These are phyloP conservation scores for Temnothorax curvispinosus DNA, from an alignment of 1,140 invertebrate genomes.

Conservation along the genomic window DNA sequence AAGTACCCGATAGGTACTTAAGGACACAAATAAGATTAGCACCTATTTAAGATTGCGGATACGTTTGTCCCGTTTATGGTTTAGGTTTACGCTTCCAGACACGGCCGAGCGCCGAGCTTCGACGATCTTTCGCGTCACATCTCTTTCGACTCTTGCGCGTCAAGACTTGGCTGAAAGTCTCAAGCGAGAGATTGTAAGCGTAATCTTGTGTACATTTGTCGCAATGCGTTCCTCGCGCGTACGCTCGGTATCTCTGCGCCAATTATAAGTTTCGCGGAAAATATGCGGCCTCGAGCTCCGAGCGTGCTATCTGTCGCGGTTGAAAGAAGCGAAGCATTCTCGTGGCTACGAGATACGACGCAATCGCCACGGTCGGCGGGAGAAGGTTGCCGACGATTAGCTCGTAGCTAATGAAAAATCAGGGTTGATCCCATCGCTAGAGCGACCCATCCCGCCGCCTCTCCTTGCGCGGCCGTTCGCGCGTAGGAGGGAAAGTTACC, in stretches of 20 bases:
- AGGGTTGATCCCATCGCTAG: constrained; percentile 69
- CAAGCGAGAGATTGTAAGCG: background rate
- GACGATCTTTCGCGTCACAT: background rate
- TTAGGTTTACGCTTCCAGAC: background rate
- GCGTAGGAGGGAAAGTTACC: constrained; percentile 83
- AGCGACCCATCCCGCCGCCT: constrained; percentile 6
- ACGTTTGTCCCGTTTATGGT: background rate
- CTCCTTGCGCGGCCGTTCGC: constrained; percentile 40
- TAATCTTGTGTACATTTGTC: background rate
- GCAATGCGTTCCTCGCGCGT: background rate
- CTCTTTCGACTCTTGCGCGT: background rate
- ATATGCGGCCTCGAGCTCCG: background rate
- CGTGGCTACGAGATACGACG: background rate
- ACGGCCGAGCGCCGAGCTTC: too few relatives aligned
- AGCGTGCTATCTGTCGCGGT: background rate
- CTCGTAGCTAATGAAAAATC: constrained; percentile 10
- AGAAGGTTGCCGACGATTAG: background rate
- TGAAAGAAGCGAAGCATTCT: background rate
- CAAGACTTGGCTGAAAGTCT: background rate
- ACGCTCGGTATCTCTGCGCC: background rate
- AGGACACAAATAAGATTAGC: background rate
- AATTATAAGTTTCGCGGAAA: constrained; percentile 18
- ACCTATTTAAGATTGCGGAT: background rate
- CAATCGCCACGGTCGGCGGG: too few relatives aligned
- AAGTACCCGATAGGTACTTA: background rate